Base-by-base conservation (phyloP, 2,797 vertebrate genomes). In the Hippocampus kuda region DNA sequence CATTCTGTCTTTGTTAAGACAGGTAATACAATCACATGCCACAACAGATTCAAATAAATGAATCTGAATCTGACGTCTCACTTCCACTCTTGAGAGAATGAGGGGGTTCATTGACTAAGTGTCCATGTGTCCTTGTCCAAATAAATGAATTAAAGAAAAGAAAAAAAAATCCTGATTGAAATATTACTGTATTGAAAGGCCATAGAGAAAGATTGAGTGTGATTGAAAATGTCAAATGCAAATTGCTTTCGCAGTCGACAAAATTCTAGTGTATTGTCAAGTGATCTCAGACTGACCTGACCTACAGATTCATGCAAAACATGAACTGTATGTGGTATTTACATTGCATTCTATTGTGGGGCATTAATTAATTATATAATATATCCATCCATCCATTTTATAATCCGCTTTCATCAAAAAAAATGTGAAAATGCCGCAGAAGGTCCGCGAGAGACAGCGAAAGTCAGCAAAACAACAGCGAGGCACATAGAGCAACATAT, bases 1-100 rank as follows among this genome's bases (percentile, higher is more conserved):
- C 80, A 71, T 77, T 81, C 77, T 71, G 74, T 81, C 85, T 85
- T 77, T 70, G 84, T 88, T 87, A 74, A 80, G 84, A 84, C 81
- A 82, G 72, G 78, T 81, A 84, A 90, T 88, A 74, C 72, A 86
- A 87, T 90, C 81, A 87, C 69, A 70, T 75, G 67, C 54, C 80
- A 74, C 71, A 59, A 83, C 72, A 68, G 66, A 38, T 69, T 81
- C 66, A 70, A 68, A 77, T 46, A 84, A 80, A 83, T 73, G 26
- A 59, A 27, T 59, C 56, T 1, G 12, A 26, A 26, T 27, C 56
- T 72, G 79, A 80, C 65, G 34, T 83, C 71, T 79, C 82, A 75
- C 81, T 75, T 80, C 68, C 46, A 42, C 48, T 44, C 62, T 26
- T 24, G 1, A 4, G 13, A 15, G 56, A 54, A 64, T 85, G 81